Conservation (phyloP, 2,888 invertebrate species). For the Sinhomidia bicolor region DNA sequence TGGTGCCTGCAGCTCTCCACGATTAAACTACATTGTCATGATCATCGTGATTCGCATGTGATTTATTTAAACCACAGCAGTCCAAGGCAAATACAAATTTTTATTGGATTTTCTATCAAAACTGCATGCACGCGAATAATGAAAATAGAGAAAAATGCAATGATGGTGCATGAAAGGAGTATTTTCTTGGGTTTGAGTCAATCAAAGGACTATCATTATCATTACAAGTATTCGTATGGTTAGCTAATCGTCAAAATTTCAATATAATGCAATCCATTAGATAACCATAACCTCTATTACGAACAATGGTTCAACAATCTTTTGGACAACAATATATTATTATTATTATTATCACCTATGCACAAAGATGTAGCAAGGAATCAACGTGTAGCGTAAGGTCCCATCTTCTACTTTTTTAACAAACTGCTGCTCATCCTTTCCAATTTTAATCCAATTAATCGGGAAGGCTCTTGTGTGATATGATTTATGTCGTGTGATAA, state of each 20-base stretch:
- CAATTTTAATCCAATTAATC: conserved; percentile 65
- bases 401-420: not conserved
- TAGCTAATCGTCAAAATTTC: not conserved
- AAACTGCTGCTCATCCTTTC: conserved; percentile 23
- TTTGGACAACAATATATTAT: too few relatives aligned
- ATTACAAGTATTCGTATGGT: not conserved
- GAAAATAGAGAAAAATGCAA: not conserved
- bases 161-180: not conserved
- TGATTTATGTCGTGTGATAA: conserved; percentile 44
- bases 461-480: conserved; percentile 29
- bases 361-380: not conserved
- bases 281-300: too few relatives aligned
- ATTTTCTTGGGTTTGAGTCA: conserved; percentile 15
- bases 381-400: conserved; percentile 2
- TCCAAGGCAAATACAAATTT: conserved; percentile 46
- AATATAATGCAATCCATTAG: not conserved
- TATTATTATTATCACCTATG: too few relatives aligned
- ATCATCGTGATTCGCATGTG: conserved; percentile 67
- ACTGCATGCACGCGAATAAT: not conserved
- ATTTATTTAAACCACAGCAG: conserved; percentile 53
- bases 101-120: conserved; percentile 12
- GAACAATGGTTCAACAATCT: too few relatives aligned
- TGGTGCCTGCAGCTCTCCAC: conserved; percentile 64
- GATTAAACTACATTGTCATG: conserved; percentile 70
- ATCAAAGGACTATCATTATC: conserved; percentile 20